phyloP scores from a whole-genome alignment of 2,888 invertebrate genomes.

The Blera fallax region DNA sequence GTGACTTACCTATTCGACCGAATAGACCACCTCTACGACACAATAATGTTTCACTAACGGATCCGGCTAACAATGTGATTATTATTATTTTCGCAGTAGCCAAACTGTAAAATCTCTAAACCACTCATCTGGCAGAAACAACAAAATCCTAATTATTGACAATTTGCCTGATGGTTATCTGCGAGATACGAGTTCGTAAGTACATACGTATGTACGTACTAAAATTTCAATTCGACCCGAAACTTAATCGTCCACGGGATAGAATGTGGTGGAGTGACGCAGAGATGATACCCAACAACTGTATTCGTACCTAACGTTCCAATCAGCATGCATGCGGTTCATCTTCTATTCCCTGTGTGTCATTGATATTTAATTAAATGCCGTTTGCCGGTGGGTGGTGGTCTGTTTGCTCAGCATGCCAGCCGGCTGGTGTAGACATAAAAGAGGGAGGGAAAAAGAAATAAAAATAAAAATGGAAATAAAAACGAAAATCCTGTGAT shows the following conservation, averaged over 20 bases:
- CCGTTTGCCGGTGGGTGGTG: conserved; percentile 14
- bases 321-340: conserved; percentile 58
- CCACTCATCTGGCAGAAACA: conserved; percentile 52
- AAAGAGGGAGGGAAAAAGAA: neutral
- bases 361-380: conserved; percentile 69
- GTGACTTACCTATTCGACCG: neutral
- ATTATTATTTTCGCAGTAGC: conserved; percentile 64
- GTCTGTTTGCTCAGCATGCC: neutral
- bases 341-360: conserved; percentile 52
- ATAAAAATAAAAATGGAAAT: neutral
- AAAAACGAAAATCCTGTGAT: conserved; percentile 18
- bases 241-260: neutral
- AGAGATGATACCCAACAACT: neutral
- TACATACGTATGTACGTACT: neutral
- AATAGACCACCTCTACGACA: neutral
- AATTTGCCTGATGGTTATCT: conserved; percentile 58
- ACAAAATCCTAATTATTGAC: conserved; percentile 66
- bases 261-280: neutral
- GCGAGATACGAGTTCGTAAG: neutral
- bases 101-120: conserved; percentile 54
- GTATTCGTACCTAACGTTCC: conserved; percentile 49
- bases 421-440: neutral
- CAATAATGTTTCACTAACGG: neutral
- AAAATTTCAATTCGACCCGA: conserved; percentile 37
- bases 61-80: conserved; percentile 61